phyloP scores from a whole-genome alignment of 2,888 invertebrate genomes.

The Drosophila incognita region DNA sequence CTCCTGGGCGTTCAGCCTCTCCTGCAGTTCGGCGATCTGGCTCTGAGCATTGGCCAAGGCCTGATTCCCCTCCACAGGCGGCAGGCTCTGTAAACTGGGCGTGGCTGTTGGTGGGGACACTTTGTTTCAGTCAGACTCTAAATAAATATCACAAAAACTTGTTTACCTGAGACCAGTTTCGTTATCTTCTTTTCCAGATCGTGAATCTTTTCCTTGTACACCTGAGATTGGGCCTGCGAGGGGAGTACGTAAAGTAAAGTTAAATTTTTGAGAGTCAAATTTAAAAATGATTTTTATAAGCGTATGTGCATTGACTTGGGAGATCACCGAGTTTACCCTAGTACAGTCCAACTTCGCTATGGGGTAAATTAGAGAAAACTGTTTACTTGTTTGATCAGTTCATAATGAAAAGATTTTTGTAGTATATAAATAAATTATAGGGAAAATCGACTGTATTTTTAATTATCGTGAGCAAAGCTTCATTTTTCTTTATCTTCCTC shows the following conservation, averaged over 20 bases:
- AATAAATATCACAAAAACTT: not conserved
- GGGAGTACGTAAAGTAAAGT: constrained; percentile 20
- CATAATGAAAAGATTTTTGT: not conserved
- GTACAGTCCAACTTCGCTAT: not conserved
- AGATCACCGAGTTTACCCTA: not conserved
- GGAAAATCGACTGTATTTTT: no score
- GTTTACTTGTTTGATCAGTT: no score
- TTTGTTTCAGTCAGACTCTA: not conserved
- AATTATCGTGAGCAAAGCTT: no score
- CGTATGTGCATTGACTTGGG: constrained; percentile 31
- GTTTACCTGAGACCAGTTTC: constrained; percentile 73
- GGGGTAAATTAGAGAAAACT: not conserved
- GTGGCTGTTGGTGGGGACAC: constrained; percentile 48
- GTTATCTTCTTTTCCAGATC: constrained; percentile 81
- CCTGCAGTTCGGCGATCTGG: constrained; percentile 55
- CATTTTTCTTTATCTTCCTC: not conserved
- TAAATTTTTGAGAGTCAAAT: not conserved
- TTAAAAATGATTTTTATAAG: not conserved
- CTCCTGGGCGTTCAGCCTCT: constrained; percentile 53
- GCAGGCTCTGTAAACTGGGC: constrained; percentile 64
- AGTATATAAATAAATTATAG: not conserved
- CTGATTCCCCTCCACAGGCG: constrained; percentile 40
- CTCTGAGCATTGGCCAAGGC: constrained; percentile 51
- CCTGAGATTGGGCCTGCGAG: constrained; percentile 83
- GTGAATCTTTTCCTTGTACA: constrained; percentile 83